Percentiles rank a stretch among this genome's conserved stretches.
Conservation (phyloP, 2,797 vertebrate genomes). For the Liasis olivaceus region DNA sequence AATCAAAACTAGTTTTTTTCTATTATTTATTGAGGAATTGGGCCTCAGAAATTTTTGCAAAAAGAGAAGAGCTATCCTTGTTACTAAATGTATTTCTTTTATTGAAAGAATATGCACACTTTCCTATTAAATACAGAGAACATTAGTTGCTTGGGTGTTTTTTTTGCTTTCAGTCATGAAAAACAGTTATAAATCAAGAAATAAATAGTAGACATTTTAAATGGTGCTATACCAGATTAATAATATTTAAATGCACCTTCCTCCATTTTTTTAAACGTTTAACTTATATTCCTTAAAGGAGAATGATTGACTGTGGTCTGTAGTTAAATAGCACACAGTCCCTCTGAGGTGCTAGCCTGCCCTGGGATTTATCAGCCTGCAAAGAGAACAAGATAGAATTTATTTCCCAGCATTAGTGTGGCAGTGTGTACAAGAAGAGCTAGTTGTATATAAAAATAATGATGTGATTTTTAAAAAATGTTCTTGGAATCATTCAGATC, state of each 20-base stretch:
- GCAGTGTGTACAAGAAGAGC: background rate
- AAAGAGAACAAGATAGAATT: slow-evolving; percentile 47
- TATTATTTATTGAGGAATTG: background rate
- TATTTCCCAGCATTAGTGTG: slow-evolving; percentile 24
- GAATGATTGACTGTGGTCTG: slow-evolving; percentile 19
- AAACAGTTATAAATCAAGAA: background rate
- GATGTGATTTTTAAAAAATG: background rate
- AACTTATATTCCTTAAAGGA: slow-evolving; percentile 36
- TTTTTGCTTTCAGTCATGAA: background rate
- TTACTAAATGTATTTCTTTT: background rate
- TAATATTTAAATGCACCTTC: background rate
- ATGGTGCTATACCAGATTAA: slow-evolving; percentile 4
- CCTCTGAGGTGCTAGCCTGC: slow-evolving; percentile 3
- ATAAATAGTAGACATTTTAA: slow-evolving; percentile 1
- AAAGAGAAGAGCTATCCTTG: background rate
- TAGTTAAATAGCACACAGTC: slow-evolving; percentile 20
- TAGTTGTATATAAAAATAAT: slow-evolving; percentile 19
- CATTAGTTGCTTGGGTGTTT: background rate
- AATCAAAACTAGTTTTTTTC: background rate
- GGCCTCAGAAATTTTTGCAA: background rate
- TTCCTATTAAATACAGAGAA: background rate
- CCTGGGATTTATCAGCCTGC: slow-evolving; percentile 49
- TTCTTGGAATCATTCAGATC: background rate
- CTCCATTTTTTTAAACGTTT: slow-evolving; percentile 28
- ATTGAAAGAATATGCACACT: background rate